Conservation (phyloP, 1,140 invertebrate species). For the Formica selysi region DNA sequence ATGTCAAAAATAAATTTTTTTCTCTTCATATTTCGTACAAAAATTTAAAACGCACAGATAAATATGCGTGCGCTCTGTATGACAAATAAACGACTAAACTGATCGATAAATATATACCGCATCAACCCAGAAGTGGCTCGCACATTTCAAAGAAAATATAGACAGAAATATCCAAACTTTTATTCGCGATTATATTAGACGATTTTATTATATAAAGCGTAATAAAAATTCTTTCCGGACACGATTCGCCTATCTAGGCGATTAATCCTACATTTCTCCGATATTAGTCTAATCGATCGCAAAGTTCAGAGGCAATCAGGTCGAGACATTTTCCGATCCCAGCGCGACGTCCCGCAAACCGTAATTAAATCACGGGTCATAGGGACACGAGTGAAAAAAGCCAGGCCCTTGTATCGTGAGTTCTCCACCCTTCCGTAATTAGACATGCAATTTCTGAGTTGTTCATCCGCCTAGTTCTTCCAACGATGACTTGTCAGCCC, state of each 20-base stretch:
- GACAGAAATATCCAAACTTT: neutral
- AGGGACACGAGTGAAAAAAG: neutral
- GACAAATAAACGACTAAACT: neutral
- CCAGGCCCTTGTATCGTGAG: neutral
- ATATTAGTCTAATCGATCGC: neutral
- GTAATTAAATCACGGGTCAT: constrained; percentile 42
- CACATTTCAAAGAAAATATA: neutral
- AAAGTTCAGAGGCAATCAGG: neutral
- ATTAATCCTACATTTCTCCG: neutral
- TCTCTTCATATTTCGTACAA: neutral
- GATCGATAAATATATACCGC: neutral
- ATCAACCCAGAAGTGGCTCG: neutral
- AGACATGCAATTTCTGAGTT: constrained; percentile 46
- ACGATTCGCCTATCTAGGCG: neutral
- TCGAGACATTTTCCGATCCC: no score
- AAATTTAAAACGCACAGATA: neutral
- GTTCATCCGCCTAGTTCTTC: constrained; percentile 24
- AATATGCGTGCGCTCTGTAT: neutral
- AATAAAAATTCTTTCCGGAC: neutral
- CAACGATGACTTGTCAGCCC: neutral
- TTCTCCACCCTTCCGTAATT: neutral
- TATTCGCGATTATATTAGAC: neutral
- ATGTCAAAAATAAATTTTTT: neutral
- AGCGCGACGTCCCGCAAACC: no score
- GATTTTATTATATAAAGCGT: neutral